phyloP scores from a whole-genome alignment of 1,140 invertebrate genomes.

The Phocides pigmalion region DNA sequence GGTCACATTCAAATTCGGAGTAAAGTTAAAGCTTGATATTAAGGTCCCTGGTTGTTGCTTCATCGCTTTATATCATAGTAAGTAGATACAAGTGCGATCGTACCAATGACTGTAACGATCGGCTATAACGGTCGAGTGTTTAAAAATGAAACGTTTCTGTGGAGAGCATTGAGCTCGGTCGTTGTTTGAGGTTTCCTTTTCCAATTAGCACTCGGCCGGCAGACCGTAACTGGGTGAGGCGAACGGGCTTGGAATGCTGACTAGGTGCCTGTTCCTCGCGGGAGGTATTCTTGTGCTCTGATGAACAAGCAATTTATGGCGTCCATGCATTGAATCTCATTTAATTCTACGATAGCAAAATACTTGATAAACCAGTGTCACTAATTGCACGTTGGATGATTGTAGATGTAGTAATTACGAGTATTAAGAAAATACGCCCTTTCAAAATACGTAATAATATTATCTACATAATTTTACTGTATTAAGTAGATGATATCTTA shows the following conservation, averaged over 20 bases:
- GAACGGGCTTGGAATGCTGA: constrained; percentile 67
- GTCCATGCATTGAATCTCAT: background rate
- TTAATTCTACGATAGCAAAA: too few species aligned
- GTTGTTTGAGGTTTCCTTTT: constrained; percentile 81
- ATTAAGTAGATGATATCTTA: too few species aligned
- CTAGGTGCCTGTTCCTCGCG: constrained; percentile 55
- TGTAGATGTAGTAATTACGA: too few species aligned
- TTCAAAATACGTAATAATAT: too few species aligned
- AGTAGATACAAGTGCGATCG: background rate
- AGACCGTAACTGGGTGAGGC: constrained; percentile 81
- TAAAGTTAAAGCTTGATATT: background rate
- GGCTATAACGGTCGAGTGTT: constrained; percentile 77
- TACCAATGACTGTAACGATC: constrained; percentile 50
- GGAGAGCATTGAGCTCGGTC: constrained; percentile 78
- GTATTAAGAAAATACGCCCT: too few species aligned
- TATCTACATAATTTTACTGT: too few species aligned
- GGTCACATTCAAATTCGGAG: too few species aligned
- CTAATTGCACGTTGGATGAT: too few species aligned
- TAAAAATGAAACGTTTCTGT: constrained; percentile 82
- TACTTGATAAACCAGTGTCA: too few species aligned
- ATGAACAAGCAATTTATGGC: background rate
- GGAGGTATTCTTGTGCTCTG: constrained; percentile 44
- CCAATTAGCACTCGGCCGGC: constrained; percentile 80
- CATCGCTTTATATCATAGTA: too few species aligned
- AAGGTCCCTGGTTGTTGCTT: too few species aligned